Percentiles rank a stretch among this genome's conserved stretches.
Evolutionary conservation across 2,888 invertebrate species (phyloP).

Genomic region (Clusia tigrina): DNA sequence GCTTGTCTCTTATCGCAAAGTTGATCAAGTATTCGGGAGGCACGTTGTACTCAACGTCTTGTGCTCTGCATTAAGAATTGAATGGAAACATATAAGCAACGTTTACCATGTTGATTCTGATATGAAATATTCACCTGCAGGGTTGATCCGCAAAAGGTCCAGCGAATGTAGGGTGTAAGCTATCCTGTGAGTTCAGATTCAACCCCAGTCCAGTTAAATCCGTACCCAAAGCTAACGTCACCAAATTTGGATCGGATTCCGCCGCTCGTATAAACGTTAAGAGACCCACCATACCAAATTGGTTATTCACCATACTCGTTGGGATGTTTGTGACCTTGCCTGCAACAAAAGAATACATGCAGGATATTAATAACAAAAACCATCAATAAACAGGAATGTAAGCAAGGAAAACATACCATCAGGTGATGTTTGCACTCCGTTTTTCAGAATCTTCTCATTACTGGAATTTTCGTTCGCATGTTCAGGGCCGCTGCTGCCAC

Average conservation of each 20-base stretch:
- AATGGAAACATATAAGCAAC: conserved; percentile 4
- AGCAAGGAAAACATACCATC: conserved; percentile 74
- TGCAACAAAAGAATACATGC: no score
- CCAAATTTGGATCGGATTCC: conserved; percentile 95
- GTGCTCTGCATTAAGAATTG: conserved; percentile 72
- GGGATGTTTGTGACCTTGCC: conserved; percentile 99
- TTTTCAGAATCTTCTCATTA: conserved; percentile 69
- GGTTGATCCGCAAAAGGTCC: conserved; percentile 99
- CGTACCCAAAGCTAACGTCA: conserved; percentile 95
- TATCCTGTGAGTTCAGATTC: conserved; percentile 97
- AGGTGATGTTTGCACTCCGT: conserved; percentile 93
- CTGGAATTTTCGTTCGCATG: conserved; percentile 64
- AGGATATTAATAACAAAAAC: conserved; percentile 9
- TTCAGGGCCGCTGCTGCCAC: conserved; percentile 56
- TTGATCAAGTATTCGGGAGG: conserved; percentile 99
- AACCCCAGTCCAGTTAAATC: conserved; percentile 97
- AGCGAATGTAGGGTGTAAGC: conserved; percentile 97
- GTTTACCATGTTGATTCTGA: no score
- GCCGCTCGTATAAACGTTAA: conserved; percentile 97
- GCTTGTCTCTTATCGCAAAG: conserved; percentile 92
- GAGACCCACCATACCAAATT: conserved; percentile 98
- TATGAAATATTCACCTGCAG: conserved; percentile 73
- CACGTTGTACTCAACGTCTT: conserved; percentile 98
- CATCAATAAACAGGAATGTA: conserved; percentile 21
- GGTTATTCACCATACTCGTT: conserved; percentile 97